A percentile compares a stretch with the other conserved stretches of the same genome.
These are phyloP conservation scores for Phycodurus eques DNA, from an alignment of 2,113 vertebrate genomes.

Conservation along the genomic window DNA sequence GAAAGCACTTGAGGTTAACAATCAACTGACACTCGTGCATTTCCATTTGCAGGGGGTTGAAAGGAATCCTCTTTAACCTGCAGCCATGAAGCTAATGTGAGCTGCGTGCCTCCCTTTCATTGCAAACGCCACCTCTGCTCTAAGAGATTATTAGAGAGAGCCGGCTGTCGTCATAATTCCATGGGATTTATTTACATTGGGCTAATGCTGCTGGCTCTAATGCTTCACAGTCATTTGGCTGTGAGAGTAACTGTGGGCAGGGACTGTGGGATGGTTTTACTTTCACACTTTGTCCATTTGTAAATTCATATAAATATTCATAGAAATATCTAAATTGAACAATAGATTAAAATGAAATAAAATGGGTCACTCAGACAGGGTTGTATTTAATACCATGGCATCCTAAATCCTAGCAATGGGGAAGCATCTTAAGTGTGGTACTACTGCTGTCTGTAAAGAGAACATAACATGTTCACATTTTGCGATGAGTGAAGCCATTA, in stretches of 20 bases:
- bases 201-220: constrained; percentile 26
- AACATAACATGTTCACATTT: constrained; percentile 15
- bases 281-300: neutral
- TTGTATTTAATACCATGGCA: constrained; percentile 34
- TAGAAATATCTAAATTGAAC: constrained; percentile 4
- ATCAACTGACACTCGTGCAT: constrained; percentile 8
- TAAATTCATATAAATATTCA: neutral
- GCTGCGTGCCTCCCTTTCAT: constrained; percentile 34
- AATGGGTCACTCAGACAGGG: constrained; percentile 32
- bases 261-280: neutral
- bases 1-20: constrained; percentile 33
- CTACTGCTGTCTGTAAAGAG: neutral
- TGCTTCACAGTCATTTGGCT: constrained; percentile 17
- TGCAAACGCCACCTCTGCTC: constrained; percentile 49
- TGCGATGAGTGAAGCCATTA: constrained; percentile 19
- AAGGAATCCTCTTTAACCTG: constrained; percentile 66
- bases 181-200: constrained; percentile 53
- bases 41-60: constrained; percentile 12
- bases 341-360: constrained; percentile 49
- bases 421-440: constrained; percentile 28
- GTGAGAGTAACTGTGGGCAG: neutral
- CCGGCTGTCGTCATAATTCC: constrained; percentile 40
- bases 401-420: constrained; percentile 24
- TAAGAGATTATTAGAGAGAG: constrained; percentile 51
- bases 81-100: constrained; percentile 38